Base-by-base conservation (phyloP, 2,113 vertebrate species). In the Triplophysa rosa region DNA sequence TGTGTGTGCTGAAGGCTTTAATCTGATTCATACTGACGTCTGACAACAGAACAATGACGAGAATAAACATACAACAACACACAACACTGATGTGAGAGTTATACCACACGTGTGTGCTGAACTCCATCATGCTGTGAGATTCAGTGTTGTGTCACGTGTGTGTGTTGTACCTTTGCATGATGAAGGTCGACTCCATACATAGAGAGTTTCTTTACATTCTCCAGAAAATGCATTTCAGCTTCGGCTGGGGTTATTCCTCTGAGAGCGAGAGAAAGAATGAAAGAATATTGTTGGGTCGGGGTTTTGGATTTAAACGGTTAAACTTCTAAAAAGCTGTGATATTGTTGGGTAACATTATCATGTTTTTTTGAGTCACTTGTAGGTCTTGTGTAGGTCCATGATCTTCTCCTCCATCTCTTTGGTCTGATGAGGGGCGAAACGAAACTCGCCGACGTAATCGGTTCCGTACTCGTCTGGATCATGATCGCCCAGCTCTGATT, bases 111-210 rank as follows among this genome's bases (percentile, higher is more conserved):
- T 56, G 19, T 56, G 54, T 8, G 6, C 14, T 17, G 52, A 54
- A 54, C 52, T 17, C 52, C 14, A 54, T 8, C 17, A 19, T 54
- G 14, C 52, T 19, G 52, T 17, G 52, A 54, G 47, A 23, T 67
- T 42, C 37, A 66, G 37, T 16, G 14, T 49, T 14, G 68, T 70
- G 24, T 69, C 40, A 42, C 9, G 40, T 45, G 67, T 37, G 68
- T 63, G 24, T 5, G 26, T 21, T 70, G 2, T 91, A 96, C 97
- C 96, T 95, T 98, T 56, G 97, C 98, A 59, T 99, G 97, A 89
- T 99, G 98, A 61, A 99, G 94, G 87, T 99, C 97, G 21, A 99
- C 97, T 85, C 98, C 98, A 16, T 98, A 99, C 97, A 99, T 99
- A 0, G 97, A 99, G 0, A 99, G 91, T 63, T 99, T 98, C 92